Evolutionary conservation across 2,888 invertebrate genomes (phyloP).

Genomic region (Calliopum simillimum): DNA sequence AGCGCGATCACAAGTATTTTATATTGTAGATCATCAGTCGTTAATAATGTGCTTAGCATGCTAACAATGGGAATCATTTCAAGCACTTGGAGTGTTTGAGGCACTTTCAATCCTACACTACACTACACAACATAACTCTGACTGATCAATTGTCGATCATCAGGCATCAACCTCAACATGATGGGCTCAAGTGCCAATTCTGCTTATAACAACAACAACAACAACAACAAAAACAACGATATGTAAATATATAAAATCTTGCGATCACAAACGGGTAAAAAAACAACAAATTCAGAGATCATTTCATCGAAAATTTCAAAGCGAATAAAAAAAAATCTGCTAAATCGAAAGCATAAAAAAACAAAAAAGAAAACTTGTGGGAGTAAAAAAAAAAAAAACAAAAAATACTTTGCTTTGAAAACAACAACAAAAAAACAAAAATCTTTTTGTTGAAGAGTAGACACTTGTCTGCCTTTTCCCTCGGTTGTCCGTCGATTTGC

Average conservation of each 20-base stretch:
- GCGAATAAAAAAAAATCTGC: background rate
- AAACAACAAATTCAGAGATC: background rate
- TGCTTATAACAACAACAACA: background rate
- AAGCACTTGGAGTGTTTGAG: constrained; percentile 2
- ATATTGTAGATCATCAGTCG: background rate
- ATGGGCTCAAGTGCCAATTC: constrained; percentile 26
- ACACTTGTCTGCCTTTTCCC: constrained; percentile 15
- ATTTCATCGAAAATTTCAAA: constrained; percentile 22
- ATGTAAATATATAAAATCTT: constrained; percentile 17
- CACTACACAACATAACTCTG: background rate
- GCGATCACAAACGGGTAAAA: constrained; percentile 5
- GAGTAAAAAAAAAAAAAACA: constrained; percentile 13
- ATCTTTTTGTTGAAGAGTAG: background rate
- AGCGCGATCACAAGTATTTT: constrained; percentile 3
- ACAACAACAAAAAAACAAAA: background rate
- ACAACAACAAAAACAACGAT: constrained; percentile 12
- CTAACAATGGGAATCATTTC: constrained; percentile 12
- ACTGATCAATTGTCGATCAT: constrained; percentile 32
- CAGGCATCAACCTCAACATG: constrained; percentile 11
- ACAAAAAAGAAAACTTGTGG: constrained; percentile 16
- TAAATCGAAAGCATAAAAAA: background rate
- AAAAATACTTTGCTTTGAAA: constrained; percentile 3
- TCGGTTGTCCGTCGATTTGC: background rate
- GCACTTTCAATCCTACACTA: background rate
- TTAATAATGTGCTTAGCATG: constrained; percentile 29